Evolutionary conservation across 2,888 invertebrate species (phyloP).

Genomic region (Andrena minutula): DNA sequence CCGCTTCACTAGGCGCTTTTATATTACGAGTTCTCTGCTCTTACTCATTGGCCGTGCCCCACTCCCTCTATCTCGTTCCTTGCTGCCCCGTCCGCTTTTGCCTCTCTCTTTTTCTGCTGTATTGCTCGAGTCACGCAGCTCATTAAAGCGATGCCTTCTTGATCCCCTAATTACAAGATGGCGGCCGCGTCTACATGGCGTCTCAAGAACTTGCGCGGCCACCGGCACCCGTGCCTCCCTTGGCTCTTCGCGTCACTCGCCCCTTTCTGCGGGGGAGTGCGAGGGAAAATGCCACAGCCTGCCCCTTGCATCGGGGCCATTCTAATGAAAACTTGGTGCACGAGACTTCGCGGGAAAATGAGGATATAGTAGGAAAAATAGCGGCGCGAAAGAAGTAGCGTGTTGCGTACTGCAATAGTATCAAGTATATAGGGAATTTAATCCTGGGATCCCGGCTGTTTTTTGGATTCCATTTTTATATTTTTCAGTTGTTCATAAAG

Average conservation of each 20-base stretch:
- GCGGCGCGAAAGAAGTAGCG: background rate
- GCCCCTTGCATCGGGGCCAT: background rate
- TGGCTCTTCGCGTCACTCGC: conserved; percentile 3
- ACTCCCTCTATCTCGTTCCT: background rate
- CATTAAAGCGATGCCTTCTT: conserved; percentile 82
- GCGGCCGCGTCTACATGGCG: conserved; percentile 81
- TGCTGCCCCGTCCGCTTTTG: conserved; percentile 13
- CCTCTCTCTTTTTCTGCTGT: conserved; percentile 51
- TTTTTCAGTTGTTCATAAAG: too few species aligned
- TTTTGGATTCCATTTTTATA: too few species aligned
- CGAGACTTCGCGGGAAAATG: background rate
- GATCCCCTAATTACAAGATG: conserved; percentile 84
- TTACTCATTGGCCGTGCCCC: conserved; percentile 36
- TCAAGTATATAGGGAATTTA: too few species aligned
- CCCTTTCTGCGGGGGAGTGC: background rate
- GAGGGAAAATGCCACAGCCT: background rate
- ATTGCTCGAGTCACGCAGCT: conserved; percentile 76
- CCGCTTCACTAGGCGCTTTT: conserved; percentile 57
- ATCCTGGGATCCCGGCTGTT: too few species aligned
- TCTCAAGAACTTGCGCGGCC: conserved; percentile 63
- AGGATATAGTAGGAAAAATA: background rate
- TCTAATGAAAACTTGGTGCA: background rate
- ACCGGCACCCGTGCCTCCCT: conserved; percentile 29
- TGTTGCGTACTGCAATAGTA: too few species aligned
- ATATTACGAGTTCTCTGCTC: conserved; percentile 68